Evolutionary conservation across 2,888 invertebrate species (phyloP).

Genomic region (Lysandra coridon): DNA sequence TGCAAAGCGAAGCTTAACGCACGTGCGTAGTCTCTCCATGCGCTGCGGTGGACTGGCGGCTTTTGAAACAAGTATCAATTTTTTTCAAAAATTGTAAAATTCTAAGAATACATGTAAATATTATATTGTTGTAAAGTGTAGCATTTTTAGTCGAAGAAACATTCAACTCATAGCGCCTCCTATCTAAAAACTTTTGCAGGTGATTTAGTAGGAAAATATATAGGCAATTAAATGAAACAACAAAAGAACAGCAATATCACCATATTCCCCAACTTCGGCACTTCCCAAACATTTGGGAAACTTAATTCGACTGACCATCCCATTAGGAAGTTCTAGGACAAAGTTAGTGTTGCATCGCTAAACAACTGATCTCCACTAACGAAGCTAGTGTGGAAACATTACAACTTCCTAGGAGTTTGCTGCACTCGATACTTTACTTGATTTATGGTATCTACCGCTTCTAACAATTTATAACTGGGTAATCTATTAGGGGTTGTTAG

Average conservation of each 20-base stretch:
- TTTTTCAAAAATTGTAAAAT: too few relatives aligned
- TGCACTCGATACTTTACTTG: not conserved
- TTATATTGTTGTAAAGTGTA: too few relatives aligned
- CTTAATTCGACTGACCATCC: slow-evolving; percentile 28
- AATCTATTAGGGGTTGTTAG: not conserved
- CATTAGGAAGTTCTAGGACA: slow-evolving; percentile 16
- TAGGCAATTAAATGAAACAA: not conserved
- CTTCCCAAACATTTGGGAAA: slow-evolving; percentile 24
- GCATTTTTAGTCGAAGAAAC: too few relatives aligned
- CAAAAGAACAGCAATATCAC: slow-evolving; percentile 12
- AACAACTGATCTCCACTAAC: slow-evolving; percentile 29
- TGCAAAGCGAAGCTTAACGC: too few relatives aligned
- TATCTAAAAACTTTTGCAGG: not conserved
- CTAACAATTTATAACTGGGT: not conserved
- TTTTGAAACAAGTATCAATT: too few relatives aligned
- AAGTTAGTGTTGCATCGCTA: slow-evolving; percentile 25
- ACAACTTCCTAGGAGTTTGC: slow-evolving; percentile 15
- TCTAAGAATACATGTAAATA: too few relatives aligned
- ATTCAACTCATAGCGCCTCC: too few relatives aligned
- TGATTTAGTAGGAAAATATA: not conserved
- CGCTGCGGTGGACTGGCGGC: too few relatives aligned
- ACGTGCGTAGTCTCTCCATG: too few relatives aligned
- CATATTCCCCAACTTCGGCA: not conserved
- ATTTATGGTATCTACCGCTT: slow-evolving; percentile 6
- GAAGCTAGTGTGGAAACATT: slow-evolving; percentile 22